Percentiles rank a stretch among this genome's conserved stretches.
phyloP scores from a whole-genome alignment of 2,113 vertebrate species.

The Piaya cayana region DNA sequence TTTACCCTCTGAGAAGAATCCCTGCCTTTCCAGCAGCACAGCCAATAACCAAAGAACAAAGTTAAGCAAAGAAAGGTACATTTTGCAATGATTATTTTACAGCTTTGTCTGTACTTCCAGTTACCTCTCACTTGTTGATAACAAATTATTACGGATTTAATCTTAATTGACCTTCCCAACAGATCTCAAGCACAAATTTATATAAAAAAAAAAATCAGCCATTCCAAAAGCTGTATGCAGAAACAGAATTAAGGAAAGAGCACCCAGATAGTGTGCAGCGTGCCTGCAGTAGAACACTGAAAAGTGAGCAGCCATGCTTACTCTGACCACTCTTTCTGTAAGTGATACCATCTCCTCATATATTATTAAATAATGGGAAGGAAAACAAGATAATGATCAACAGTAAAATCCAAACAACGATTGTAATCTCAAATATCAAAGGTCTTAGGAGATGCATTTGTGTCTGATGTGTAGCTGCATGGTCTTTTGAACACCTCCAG shows the following conservation, averaged over 20 bases:
- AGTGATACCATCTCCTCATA: slow-evolving; percentile 2
- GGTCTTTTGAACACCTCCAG: not conserved
- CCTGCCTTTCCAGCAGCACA: not conserved
- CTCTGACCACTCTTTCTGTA: not conserved
- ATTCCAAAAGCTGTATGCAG: not conserved
- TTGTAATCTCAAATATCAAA: slow-evolving; percentile 14
- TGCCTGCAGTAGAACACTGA: not conserved
- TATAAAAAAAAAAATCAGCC: not conserved
- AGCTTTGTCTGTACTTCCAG: not conserved
- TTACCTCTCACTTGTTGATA: not conserved
- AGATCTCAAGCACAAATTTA: not conserved
- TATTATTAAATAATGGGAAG: slow-evolving; percentile 53
- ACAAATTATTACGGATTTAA: not conserved
- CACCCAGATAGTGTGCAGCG: not conserved
- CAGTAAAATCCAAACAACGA: slow-evolving; percentile 45
- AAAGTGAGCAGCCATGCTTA: not conserved
- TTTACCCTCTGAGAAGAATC: rapidly evolving
- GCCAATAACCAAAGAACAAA: not conserved
- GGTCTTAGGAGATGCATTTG: not conserved
- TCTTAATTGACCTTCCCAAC: not conserved
- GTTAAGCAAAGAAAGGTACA: not conserved
- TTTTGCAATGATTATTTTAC: not conserved
- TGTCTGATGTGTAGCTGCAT: not conserved
- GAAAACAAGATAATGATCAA: slow-evolving; percentile 42
- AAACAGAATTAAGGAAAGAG: not conserved